phyloP scores from a whole-genome alignment of 2,113 vertebrate species.

The Cavia porcellus region DNA sequence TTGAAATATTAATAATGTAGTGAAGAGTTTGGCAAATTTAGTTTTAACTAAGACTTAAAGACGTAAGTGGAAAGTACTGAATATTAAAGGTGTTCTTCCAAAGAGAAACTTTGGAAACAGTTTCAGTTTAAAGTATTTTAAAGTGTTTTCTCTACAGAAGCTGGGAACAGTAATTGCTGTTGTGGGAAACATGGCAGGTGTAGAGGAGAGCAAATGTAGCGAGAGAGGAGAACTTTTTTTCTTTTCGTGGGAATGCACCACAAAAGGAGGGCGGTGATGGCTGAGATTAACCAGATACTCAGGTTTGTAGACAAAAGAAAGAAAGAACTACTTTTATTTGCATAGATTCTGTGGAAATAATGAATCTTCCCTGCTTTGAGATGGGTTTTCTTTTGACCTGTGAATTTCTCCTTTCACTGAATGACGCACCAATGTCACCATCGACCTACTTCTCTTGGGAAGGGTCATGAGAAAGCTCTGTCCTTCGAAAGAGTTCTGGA shows the following conservation, averaged over 20 bases:
- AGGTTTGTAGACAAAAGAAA: constrained; percentile 50
- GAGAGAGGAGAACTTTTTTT: neutral
- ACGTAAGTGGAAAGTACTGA: constrained; percentile 6
- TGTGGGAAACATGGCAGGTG: neutral
- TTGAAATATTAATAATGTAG: constrained; percentile 25
- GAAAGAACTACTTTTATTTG: constrained; percentile 45
- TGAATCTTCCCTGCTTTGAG: neutral
- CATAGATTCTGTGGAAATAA: neutral
- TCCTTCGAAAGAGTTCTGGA: neutral
- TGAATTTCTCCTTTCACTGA: neutral
- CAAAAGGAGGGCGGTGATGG: neutral
- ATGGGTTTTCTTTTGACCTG: neutral
- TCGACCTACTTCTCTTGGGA: neutral
- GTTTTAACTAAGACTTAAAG: constrained; percentile 34
- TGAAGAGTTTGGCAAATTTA: constrained; percentile 17
- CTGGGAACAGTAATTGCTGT: neutral
- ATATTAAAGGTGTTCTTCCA: neutral
- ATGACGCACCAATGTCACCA: neutral
- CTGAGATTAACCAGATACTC: constrained; percentile 7
- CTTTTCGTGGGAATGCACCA: neutral
- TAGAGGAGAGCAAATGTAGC: neutral
- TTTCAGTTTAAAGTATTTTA: neutral
- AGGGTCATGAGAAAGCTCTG: neutral
- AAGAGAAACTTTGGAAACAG: neutral
- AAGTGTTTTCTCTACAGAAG: neutral